Base-by-base conservation (phyloP, 2,888 invertebrate species). In the Aporophyla lueneburgensis region DNA sequence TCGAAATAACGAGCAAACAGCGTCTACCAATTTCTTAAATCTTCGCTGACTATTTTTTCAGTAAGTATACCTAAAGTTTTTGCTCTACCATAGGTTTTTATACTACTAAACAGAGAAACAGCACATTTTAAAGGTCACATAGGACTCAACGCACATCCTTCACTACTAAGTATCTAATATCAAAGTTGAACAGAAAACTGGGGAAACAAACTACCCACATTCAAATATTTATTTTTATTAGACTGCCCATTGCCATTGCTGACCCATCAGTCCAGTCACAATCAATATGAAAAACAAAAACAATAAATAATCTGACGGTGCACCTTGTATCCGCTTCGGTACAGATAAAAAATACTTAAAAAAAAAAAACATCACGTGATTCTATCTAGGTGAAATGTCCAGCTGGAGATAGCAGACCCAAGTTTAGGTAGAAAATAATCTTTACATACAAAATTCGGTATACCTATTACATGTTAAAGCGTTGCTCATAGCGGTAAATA, bases 351-450 rank as follows among this genome's bases (percentile, higher is more conserved):
- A 59, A 10, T 63, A 58, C 49, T 40, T 27, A 27, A 49, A 72
- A 79, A 27, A 49, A 72, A 79, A 79, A 69, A 72, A 83, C 84
- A 81, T 74, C 61, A 79, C 84, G 63, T 66, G 68, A 24, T 65
- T 56, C 10, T 21, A 24, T 78, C 65, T 83, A 78, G 79, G 77
- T 65, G 56, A 62, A 84, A 79, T 58, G 61, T 51, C 61, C 79
- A 73, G 58, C 21, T 54, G 9, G 4, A 70, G 81, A 83, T 81
- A 81, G 61, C 19, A 69, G 56, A 19, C 33, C 33, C 19, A 74
- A 66, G 51, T 33, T 51, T 43, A 56, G 27, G 40, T 58, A 68
- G 14, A 67, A 59, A 74, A 56, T 19, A 78, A 73, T 67, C 14
- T 67, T 58, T 46, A 43, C 49, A 62, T 40, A 56, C 19, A 14